A percentile compares a stretch with the other conserved stretches of the same genome.
These are phyloP conservation scores for Catotricha subobsoleta DNA, from an alignment of 2,888 invertebrate species.

Conservation along the genomic window DNA sequence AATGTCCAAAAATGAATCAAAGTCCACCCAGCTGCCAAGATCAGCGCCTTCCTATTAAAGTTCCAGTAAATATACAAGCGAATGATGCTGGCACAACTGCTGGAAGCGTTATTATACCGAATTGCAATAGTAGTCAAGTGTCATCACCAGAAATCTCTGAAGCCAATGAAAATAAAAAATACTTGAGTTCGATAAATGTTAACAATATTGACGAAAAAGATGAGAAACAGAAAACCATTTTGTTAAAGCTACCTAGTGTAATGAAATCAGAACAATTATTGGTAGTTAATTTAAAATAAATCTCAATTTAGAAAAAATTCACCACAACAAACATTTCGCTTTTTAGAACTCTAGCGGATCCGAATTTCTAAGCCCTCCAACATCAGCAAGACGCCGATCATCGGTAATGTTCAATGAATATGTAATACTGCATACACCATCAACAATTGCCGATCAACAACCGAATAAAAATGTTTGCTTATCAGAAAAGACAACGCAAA, in stretches of 20 bases:
- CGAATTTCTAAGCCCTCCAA: slow-evolving; percentile 48
- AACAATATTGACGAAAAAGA: slow-evolving; percentile 15
- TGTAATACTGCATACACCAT: slow-evolving; percentile 50
- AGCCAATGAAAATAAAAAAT: slow-evolving; percentile 10
- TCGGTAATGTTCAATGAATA: slow-evolving; percentile 83
- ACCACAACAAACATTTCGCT: too few species aligned
- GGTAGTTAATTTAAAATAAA: background rate
- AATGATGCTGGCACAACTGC: slow-evolving; percentile 9
- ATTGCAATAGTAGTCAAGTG: slow-evolving; percentile 14
- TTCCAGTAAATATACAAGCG: too few species aligned
- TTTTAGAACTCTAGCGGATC: slow-evolving; percentile 22
- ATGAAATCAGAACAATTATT: slow-evolving; percentile 23
- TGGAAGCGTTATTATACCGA: slow-evolving; percentile 10
- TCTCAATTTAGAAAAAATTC: too few species aligned
- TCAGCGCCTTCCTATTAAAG: background rate
- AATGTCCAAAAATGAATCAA: slow-evolving; percentile 27
- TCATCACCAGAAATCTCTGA: slow-evolving; percentile 30
- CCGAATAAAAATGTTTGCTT: slow-evolving; percentile 47
- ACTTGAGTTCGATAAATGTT: slow-evolving; percentile 20
- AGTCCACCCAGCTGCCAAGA: slow-evolving; percentile 16
- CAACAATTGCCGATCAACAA: slow-evolving; percentile 20
- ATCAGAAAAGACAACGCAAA: slow-evolving; percentile 79
- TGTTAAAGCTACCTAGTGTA: slow-evolving; percentile 26
- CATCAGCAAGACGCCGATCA: slow-evolving; percentile 50
- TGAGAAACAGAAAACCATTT: slow-evolving; percentile 24